A percentile compares a stretch with the other conserved stretches of the same genome.
Evolutionary conservation across 2,797 vertebrate species (phyloP).

Genomic region (Squalus acanthias): DNA sequence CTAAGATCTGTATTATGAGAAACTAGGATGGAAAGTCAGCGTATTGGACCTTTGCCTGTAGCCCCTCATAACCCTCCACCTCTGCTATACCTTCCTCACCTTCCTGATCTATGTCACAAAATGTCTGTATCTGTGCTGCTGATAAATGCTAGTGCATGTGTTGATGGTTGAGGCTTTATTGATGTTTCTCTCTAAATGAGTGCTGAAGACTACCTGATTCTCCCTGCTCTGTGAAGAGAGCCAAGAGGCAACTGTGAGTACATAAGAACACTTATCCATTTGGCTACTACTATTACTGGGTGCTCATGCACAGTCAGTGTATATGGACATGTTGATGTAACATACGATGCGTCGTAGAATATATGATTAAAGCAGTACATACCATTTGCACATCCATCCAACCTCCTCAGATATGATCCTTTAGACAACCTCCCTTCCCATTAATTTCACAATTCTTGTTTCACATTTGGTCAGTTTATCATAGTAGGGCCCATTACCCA

Average conservation of each 20-base stretch:
- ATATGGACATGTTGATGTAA: not conserved
- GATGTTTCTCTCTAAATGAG: not conserved
- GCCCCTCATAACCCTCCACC: not conserved
- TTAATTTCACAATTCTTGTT: not conserved
- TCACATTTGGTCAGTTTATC: too few species aligned
- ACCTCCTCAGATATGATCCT: not conserved
- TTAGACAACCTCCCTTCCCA: not conserved
- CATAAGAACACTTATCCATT: not conserved
- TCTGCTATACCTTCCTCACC: not conserved
- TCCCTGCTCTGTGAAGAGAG: not conserved
- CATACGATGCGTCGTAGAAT: not conserved
- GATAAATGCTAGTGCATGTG: not conserved
- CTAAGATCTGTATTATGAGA: not conserved
- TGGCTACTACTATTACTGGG: not conserved
- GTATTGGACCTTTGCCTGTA: too few species aligned
- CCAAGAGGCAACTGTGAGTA: not conserved
- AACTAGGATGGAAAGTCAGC: not conserved
- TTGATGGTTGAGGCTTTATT: not conserved
- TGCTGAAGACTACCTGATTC: not conserved
- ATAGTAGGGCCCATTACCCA: too few species aligned
- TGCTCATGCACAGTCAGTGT: not conserved
- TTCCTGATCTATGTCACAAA: not conserved
- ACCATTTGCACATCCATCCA: not conserved
- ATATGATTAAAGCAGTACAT: not conserved
- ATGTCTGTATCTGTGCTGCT: not conserved